Base-by-base conservation (phyloP, 92 coral and sea anemone species). In the Scolanthus callimorphus region DNA sequence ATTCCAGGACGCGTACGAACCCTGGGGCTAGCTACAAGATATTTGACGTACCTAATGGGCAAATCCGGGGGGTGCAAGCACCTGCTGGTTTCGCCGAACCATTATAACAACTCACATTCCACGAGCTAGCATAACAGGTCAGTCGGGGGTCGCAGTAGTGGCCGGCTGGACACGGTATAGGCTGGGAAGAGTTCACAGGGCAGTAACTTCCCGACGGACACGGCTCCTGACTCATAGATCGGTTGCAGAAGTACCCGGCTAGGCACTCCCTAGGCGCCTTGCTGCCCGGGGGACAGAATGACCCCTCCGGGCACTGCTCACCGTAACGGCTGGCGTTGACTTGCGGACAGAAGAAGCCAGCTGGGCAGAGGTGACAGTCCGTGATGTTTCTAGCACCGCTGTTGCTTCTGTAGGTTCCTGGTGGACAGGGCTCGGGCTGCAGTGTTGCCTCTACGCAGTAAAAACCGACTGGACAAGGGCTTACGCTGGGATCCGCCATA, bases 161-260 rank as follows among this genome's bases (percentile, higher is more conserved):
- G 8, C 97, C 97, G 57, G 23, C 55, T 0, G 97, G 96, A 57
- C 97, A 92, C n/a, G 56, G 71, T 13, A 88, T 59, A 0, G 88
- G 85, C 24, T 80, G 81, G 8, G 89, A 63, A 12, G 88, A 80
- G 22, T 66, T 82, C 49, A 68, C 56, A 41, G 96, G 97, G 31
- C 97, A 92, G 55, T 76, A 92, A 34, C 61, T 83, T 1, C 97
- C 97, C 0, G 91, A 66, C 20, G 96, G 97, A 29, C 97, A 92
- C 4, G 97, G 84, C 25, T 64, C 62, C 57, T 80, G 81, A 27
- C 83, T 62, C 88, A 82, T 74, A 29, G 97, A 65, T 51, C 83
- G 57, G 20, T 79, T 78, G 55, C 97, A 92, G 83, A 73, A 92
- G 58, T 83, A 92, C 3, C 97, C 97, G 0, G 85, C 60, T 57